Evolutionary conservation across 1,140 invertebrate species (phyloP), one percentile per base, ranked within the genome.

Genomic region (Propsilocerus akamusi): DNA sequence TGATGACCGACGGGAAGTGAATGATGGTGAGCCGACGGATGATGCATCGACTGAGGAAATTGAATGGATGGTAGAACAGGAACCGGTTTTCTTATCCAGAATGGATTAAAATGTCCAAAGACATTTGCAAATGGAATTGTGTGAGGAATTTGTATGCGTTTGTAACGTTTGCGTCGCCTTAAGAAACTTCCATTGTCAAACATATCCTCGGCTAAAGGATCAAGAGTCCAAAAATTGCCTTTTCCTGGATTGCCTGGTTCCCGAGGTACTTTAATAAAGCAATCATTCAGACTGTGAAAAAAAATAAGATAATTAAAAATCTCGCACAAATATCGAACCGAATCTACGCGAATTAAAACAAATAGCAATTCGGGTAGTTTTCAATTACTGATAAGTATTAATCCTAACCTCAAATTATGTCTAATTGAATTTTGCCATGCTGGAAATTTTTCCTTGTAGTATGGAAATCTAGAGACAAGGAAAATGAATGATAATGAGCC

Each of bases 121-220:
- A 64, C 53, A 55, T 57, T 53, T 55, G 68, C 48, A 66, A 72
- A 56, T n/a, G 63, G 62, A 63, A 60, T 52, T 37, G 61, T 52
- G 54, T 68, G 57, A 64, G 67, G 60, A 53, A 69, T 56, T 53
- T 66, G 76, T 7, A 86, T 83, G 46, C 92, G 70, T 64, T 97
- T 97, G 70, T 94, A 99, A 22, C 96, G 75, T 68, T 99, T 99
- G 49, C 96, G 68, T 17, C 96, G 74, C 4, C 96, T 67, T 34
- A 99, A 70, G 61, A 99, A 99, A 60, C 88, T 94, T 0, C 97
- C 97, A 64, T 99, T 99, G 62, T 99, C 96, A 60, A 99, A 99
- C 97, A 99, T 99, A 60, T 98, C 91, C 61, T 97, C 92, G 1
- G 89, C 89, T 50, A 91, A 69, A 0, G 96, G 96, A 68, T 99